Conservation (phyloP, 2,888 invertebrate genomes). For the Drosophila mimetica region DNA sequence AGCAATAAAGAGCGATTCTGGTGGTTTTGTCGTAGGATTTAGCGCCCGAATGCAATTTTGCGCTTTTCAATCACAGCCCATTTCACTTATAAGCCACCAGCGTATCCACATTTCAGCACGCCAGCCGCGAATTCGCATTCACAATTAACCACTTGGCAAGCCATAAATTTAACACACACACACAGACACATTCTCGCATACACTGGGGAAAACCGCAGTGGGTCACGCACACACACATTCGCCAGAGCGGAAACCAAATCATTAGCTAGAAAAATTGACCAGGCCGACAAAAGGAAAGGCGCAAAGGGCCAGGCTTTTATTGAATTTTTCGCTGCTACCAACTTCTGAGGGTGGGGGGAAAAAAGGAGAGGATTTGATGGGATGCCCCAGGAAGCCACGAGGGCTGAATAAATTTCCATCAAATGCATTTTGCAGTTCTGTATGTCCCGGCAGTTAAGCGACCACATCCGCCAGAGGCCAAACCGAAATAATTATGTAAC, state of each 20-base stretch:
- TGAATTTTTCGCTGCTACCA: constrained; percentile 56
- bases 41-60: not conserved
- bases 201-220: constrained; percentile 24
- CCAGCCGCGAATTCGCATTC: constrained; percentile 59
- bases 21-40: constrained; percentile 3
- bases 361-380: constrained; percentile 2
- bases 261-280: constrained; percentile 76
- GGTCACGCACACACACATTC: constrained; percentile 29
- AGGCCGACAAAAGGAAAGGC: constrained; percentile 20
- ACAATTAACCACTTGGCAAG: constrained; percentile 77
- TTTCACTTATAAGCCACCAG: constrained; percentile 39
- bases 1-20: not conserved
- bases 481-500: constrained; percentile 71
- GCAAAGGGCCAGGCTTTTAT: constrained; percentile 35
- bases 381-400: not conserved
- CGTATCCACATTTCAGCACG: constrained; percentile 60
- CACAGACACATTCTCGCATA: constrained; percentile 30
- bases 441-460: constrained; percentile 56
- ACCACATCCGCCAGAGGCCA: constrained; percentile 57
- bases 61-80: constrained; percentile 35
- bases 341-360: not conserved
- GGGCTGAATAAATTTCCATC: constrained; percentile 44
- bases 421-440: constrained; percentile 41
- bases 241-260: constrained; percentile 66
- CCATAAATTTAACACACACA: constrained; percentile 69